Conservation (phyloP, 2,113 vertebrate genomes). For the Vidua chalybeata region DNA sequence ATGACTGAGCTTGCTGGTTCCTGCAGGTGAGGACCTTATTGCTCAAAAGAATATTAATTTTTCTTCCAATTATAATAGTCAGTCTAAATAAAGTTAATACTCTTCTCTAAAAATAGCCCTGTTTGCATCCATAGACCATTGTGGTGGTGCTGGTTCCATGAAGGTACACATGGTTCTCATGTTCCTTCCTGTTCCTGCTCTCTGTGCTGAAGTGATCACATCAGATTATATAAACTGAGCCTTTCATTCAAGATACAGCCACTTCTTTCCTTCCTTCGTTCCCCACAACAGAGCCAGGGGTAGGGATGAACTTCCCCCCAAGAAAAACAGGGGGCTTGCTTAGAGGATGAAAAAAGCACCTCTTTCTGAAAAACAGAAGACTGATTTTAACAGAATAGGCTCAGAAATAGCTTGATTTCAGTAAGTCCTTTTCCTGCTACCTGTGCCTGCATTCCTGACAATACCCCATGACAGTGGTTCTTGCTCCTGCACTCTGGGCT, state of each 20-base stretch:
- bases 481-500: background rate
- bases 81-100: background rate
- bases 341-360: background rate
- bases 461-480: background rate
- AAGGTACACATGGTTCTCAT: fast-evolving
- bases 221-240: fast-evolving
- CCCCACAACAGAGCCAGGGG: background rate
- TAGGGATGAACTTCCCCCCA: background rate
- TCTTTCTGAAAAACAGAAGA: background rate
- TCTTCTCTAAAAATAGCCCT: background rate
- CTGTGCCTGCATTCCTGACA: background rate
- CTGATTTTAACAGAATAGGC: background rate
- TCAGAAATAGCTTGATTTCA: background rate
- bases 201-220: background rate
- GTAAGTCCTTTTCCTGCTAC: background rate
- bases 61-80: background rate
- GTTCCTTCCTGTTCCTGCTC: background rate
- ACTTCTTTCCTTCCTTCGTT: background rate
- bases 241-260: background rate
- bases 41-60: background rate
- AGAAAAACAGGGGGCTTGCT: background rate
- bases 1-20: background rate
- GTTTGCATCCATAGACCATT: background rate
- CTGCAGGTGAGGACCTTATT: background rate
- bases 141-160: fast-evolving